phyloP scores from a whole-genome alignment of 2,888 invertebrate species.

The Hedya salicella region DNA sequence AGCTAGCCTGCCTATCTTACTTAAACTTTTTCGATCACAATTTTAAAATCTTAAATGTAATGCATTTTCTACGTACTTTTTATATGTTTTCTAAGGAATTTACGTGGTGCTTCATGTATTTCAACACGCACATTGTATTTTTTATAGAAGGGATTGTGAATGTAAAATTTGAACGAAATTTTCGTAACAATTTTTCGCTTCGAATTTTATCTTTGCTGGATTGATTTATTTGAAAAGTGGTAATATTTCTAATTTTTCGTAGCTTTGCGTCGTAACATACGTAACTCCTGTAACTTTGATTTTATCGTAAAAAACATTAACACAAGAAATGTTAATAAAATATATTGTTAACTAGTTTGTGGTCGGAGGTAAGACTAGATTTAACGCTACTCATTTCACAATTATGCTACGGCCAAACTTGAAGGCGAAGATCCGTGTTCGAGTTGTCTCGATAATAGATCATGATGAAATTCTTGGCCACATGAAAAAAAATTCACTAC shows the following conservation, averaged over 20 bases:
- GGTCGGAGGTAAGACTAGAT: no score
- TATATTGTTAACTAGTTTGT: no score
- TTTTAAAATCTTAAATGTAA: conserved; percentile 9
- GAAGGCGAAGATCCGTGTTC: no score
- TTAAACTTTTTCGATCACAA: conserved; percentile 19
- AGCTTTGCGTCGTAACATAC: no score
- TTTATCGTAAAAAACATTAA: no score
- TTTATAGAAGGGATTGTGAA: not conserved
- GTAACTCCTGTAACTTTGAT: no score
- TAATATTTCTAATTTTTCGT: not conserved
- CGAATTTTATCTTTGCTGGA: conserved; percentile 1
- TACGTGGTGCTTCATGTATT: conserved; percentile 32
- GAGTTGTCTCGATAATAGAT: no score
- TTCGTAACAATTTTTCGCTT: not conserved
- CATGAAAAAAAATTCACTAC: no score
- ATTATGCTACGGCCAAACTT: no score
- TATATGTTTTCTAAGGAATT: conserved; percentile 23
- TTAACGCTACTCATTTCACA: no score
- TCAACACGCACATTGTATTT: conserved; percentile 30
- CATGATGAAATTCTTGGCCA: no score
- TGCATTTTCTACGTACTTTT: conserved; percentile 16
- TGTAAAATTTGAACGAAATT: not conserved
- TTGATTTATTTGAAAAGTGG: conserved; percentile 15
- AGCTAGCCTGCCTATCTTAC: not conserved
- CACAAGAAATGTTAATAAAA: not conserved